Evolutionary conservation across 2,888 invertebrate genomes (phyloP).

Genomic region (Athripsodes cinereus): DNA sequence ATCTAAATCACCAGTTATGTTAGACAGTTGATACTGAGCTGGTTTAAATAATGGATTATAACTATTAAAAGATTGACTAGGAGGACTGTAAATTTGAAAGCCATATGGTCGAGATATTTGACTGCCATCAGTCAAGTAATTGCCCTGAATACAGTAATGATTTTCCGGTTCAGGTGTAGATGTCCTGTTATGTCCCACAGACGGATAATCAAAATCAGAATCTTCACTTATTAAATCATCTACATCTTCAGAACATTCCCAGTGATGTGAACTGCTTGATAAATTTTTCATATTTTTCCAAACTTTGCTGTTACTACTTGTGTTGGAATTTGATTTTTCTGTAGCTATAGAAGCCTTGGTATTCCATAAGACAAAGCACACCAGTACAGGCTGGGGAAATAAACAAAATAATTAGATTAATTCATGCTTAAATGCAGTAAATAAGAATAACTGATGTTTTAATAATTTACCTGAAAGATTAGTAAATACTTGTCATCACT

Average conservation of each 20-base stretch:
- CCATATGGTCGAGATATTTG: background rate
- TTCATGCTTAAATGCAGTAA: too few species aligned
- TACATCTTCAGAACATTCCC: slow-evolving; percentile 1
- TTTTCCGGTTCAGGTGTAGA: slow-evolving; percentile 16
- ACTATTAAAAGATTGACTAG: slow-evolving; percentile 6
- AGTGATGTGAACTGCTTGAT: slow-evolving; percentile 14
- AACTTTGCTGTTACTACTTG: background rate
- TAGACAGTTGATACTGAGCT: background rate
- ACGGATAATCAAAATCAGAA: slow-evolving; percentile 16
- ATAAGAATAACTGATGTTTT: background rate
- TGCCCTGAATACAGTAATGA: background rate
- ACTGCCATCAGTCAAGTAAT: background rate
- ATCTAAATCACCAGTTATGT: slow-evolving; percentile 44
- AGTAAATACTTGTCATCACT: slow-evolving; percentile 17
- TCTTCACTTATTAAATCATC: slow-evolving; percentile 17
- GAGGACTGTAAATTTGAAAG: background rate
- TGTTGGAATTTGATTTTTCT: background rate
- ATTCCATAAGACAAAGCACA: background rate
- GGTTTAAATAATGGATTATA: slow-evolving; percentile 1
- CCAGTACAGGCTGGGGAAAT: background rate
- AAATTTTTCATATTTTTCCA: slow-evolving; percentile 23
- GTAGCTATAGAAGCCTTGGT: background rate
- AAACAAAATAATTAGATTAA: slow-evolving; percentile 1
- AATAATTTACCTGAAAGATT: slow-evolving; percentile 21
- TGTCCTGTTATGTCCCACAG: slow-evolving; percentile 3